Conservation (phyloP, 2,888 invertebrate species). For the Ormyrus thymus region DNA sequence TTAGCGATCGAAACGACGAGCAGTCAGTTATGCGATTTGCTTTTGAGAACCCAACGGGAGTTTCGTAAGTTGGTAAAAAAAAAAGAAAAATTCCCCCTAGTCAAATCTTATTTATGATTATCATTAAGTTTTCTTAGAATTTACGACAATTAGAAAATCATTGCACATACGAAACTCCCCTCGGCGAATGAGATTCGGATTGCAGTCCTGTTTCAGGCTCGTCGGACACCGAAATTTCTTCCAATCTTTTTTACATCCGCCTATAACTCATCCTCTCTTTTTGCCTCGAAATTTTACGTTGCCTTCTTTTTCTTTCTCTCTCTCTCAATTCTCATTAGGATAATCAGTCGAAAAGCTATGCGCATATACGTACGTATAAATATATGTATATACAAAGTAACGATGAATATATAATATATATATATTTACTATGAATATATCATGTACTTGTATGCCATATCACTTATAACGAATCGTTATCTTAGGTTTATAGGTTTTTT, state of each 20-base stretch:
- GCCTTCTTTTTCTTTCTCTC: slow-evolving; percentile 35
- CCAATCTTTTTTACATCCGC: slow-evolving; percentile 9
- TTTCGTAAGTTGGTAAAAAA: slow-evolving; percentile 28
- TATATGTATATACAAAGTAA: slow-evolving; percentile 65
- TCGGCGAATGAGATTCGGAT: slow-evolving; percentile 45
- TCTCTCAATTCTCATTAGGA: slow-evolving; percentile 62
- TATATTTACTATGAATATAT: slow-evolving; percentile 58
- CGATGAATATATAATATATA: slow-evolving; percentile 62
- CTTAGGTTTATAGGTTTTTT: slow-evolving; percentile 53
- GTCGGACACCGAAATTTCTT: slow-evolving; percentile 38
- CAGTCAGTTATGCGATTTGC: slow-evolving; percentile 45
- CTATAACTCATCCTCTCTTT: slow-evolving; percentile 3
- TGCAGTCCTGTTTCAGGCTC: slow-evolving; percentile 44
- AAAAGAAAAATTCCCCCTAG: neutral
- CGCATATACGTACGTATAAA: slow-evolving; percentile 67
- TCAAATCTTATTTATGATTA: slow-evolving; percentile 21
- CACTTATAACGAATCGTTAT: slow-evolving; percentile 58
- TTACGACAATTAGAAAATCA: slow-evolving; percentile 44
- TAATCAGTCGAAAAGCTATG: slow-evolving; percentile 74
- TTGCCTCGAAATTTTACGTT: slow-evolving; percentile 11
- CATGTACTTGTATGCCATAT: slow-evolving; percentile 58
- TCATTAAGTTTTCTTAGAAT: slow-evolving; percentile 17
- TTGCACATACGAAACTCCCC: slow-evolving; percentile 38
- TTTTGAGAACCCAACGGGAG: slow-evolving; percentile 39
- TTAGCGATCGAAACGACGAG: slow-evolving; percentile 56